Conservation (phyloP, 2,113 vertebrate genomes). For the Hemibagrus wyckioides region DNA sequence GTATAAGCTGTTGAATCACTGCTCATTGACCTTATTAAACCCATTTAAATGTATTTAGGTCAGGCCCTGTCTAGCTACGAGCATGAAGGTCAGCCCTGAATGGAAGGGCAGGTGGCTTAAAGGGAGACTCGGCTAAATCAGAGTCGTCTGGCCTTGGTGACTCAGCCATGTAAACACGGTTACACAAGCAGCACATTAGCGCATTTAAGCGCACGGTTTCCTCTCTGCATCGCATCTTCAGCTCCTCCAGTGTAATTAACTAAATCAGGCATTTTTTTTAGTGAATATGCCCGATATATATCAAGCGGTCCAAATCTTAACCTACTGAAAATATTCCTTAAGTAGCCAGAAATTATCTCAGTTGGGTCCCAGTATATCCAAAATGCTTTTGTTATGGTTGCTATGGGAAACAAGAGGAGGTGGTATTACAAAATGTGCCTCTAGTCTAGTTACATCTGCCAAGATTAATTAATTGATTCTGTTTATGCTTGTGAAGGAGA, state of each 20-base stretch:
- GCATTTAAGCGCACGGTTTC: slow-evolving; percentile 1
- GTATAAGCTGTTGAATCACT: slow-evolving; percentile 48
- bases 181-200: slow-evolving; percentile 62
- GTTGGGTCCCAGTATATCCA: background rate
- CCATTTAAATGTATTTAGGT: slow-evolving; percentile 71
- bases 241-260: background rate
- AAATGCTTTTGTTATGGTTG: background rate
- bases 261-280: background rate
- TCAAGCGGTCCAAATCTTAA: background rate
- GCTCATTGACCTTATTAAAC: slow-evolving; percentile 48
- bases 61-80: slow-evolving; percentile 68
- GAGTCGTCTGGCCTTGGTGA: slow-evolving; percentile 64
- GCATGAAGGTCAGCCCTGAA: slow-evolving; percentile 70
- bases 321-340: background rate
- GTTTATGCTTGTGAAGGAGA: background rate
- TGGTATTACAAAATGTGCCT: background rate
- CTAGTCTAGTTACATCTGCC: background rate
- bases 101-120: slow-evolving; percentile 73
- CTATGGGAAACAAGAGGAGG: background rate
- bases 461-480: slow-evolving; percentile 28
- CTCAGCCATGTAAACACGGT: slow-evolving; percentile 65
- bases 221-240: slow-evolving; percentile 12
- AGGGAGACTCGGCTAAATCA: slow-evolving; percentile 68
- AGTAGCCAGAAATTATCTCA: background rate
- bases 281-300: background rate